These are phyloP conservation scores for Scyliorhinus canicula DNA, from an alignment of 2,797 vertebrate species.

Conservation along the genomic window DNA sequence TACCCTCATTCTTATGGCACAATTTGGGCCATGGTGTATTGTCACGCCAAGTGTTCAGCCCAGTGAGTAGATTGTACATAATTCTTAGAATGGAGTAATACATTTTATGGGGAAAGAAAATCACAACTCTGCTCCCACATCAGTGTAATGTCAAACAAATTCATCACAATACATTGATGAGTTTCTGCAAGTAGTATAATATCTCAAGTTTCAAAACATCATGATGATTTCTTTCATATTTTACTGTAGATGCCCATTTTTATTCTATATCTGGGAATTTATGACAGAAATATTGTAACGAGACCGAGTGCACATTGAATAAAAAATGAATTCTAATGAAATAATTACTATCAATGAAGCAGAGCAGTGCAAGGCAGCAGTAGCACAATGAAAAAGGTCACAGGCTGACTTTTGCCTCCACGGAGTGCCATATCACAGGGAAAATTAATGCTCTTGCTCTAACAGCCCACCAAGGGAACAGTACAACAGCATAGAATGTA, in stretches of 20 bases:
- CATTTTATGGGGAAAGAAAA: neutral
- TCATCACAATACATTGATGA: neutral
- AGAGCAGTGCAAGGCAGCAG: constrained; percentile 22
- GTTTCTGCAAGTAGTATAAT: neutral
- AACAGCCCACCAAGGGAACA: constrained; percentile 24
- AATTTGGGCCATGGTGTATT: neutral
- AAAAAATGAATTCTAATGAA: constrained; percentile 30
- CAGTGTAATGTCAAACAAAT: neutral
- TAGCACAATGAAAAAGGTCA: constrained; percentile 26
- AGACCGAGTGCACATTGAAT: constrained; percentile 11
- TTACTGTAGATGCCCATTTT: neutral
- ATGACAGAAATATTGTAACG: neutral
- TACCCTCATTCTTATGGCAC: neutral
- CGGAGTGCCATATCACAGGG: constrained; percentile 7
- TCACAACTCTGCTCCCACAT: neutral
- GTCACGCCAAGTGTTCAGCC: neutral
- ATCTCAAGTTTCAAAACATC: neutral
- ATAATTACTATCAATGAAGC: constrained; percentile 35
- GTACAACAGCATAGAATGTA: constrained; percentile 19
- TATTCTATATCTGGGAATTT: neutral
- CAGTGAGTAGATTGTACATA: neutral
- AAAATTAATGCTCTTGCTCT: constrained; percentile 18
- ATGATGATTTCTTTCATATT: neutral
- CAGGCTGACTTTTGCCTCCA: constrained; percentile 22
- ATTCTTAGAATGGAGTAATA: neutral